A percentile compares a stretch with the other conserved stretches of the same genome.
Evolutionary conservation across 2,888 invertebrate genomes (phyloP).

Genomic region (Nomada lathburiana): DNA sequence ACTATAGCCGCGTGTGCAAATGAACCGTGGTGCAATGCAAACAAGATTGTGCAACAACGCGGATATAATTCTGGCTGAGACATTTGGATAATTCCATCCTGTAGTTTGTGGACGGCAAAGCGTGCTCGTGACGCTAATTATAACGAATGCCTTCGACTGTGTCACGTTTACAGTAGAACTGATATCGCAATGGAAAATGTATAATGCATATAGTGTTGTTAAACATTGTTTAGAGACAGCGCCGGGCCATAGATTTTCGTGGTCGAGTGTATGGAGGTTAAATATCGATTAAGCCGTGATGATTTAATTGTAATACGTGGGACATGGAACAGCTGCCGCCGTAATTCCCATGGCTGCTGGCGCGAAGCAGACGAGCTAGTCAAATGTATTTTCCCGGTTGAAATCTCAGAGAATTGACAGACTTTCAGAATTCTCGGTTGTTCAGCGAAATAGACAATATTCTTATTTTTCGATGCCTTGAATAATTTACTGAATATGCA

Average conservation of each 20-base stretch:
- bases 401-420: no score
- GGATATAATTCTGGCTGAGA: conserved; percentile 65
- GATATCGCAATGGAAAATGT: conserved; percentile 59
- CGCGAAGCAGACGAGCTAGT: background rate
- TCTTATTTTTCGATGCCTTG: no score
- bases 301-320: conserved; percentile 42
- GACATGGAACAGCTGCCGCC: conserved; percentile 5
- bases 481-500: no score
- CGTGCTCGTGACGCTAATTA: conserved; percentile 73
- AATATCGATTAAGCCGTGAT: conserved; percentile 38
- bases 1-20: conserved; percentile 16
- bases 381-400: background rate
- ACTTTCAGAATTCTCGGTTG: no score
- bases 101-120: conserved; percentile 63
- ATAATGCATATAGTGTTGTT: conserved; percentile 28
- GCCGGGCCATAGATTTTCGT: conserved; percentile 45
- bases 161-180: conserved; percentile 59
- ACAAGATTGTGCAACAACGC: conserved; percentile 58
- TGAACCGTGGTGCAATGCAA: conserved; percentile 23
- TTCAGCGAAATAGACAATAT: no score
- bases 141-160: conserved; percentile 74
- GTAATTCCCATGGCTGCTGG: conserved; percentile 5
- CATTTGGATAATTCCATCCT: conserved; percentile 67
- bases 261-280: conserved; percentile 15
- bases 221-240: conserved; percentile 62